phyloP scores from a whole-genome alignment of 2,113 vertebrate species.

The Calidris pugnax region DNA sequence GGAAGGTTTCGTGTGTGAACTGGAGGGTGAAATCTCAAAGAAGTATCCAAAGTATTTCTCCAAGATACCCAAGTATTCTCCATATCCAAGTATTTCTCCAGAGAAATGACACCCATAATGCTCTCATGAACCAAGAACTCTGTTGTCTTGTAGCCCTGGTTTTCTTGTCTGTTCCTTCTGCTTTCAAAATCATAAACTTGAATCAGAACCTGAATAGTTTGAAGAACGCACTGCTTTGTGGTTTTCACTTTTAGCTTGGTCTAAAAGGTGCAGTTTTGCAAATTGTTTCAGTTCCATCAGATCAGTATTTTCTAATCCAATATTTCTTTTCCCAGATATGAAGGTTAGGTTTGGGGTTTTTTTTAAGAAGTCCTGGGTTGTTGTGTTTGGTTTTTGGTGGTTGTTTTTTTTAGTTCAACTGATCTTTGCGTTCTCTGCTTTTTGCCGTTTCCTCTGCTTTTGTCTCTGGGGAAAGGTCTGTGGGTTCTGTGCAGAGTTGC shows the following conservation, averaged over 20 bases:
- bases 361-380: background rate
- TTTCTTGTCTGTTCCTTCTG: background rate
- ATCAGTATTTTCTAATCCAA: background rate
- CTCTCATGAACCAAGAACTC: background rate
- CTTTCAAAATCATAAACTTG: background rate
- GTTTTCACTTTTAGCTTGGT: background rate
- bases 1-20: background rate
- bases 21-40: background rate
- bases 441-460: background rate
- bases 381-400: no score
- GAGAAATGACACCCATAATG: background rate
- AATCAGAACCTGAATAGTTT: background rate
- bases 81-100: background rate
- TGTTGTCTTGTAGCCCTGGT: background rate
- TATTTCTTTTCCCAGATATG: background rate
- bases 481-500: background rate
- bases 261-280: background rate
- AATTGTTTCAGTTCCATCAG: background rate
- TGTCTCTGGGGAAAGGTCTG: background rate
- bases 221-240: background rate
- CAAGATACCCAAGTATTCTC: no score
- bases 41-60: background rate
- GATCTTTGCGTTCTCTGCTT: background rate
- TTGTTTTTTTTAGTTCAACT: background rate
- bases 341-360: background rate